Evolutionary conservation across 2,797 vertebrate species (phyloP), one percentile per base, ranked within the genome.

Genomic region (Pampus argenteus): DNA sequence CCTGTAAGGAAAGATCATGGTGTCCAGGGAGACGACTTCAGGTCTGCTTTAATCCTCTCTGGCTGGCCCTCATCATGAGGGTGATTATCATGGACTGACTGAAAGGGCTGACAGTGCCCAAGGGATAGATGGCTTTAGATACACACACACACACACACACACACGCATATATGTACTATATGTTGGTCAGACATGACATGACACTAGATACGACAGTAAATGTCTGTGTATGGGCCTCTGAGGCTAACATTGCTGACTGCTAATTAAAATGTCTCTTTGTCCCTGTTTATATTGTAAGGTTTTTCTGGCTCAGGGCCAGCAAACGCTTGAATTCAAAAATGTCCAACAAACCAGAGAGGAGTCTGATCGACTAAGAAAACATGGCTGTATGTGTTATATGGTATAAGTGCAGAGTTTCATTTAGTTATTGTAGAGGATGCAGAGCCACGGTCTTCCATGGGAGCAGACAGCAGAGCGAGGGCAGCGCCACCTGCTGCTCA

Each of bases 401-500:
- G 9, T 74, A 6, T 8, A 29, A 25, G 23, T 14, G 40, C 29
- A 58, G 52, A 52, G 22, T 61, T 31, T 56, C 1, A 56, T 72
- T 45, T 14, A 45, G 9, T 65, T 28, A 56, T 44, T 61, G 49
- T 62, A 66, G 44, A 59, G 61, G 57, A 74, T 20, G 9, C 38
- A 47, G 50, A 2, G 1, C 5, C 31, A 62, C 20, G 1, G 23
- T 58, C 40, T 31, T 48, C 71, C 58, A 29, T 57, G 61, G 60
- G 22, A 66, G 23, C 17, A 45, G 44, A 57, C 3, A 25, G 52
- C 3, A 13, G 51, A 83, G 59, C 68, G 60, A 57, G 64, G 76
- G 77, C 57, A 83, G 86, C 66, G 90, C 88, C 91, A 80, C 79
- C 92, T 92, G 83, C 86, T 92, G 91, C 66, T 80, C 36, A 25